Percentiles rank a stretch among this genome's conserved stretches.
These are phyloP conservation scores for Dicentrarchus labrax DNA, from an alignment of 2,113 vertebrate genomes.

Conservation along the genomic window DNA sequence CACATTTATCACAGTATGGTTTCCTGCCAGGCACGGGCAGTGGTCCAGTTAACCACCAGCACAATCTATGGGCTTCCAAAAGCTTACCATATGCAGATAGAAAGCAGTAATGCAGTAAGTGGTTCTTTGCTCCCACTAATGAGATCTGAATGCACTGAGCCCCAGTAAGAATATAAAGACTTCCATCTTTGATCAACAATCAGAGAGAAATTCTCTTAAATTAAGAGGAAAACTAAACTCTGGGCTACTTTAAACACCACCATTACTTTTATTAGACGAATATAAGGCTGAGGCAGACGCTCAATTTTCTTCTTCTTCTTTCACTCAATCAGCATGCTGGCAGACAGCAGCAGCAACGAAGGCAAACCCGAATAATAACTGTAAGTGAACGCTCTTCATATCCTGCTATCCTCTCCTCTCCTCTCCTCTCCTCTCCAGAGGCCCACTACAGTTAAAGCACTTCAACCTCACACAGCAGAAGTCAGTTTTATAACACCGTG, in stretches of 20 bases:
- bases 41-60: conserved; percentile 41
- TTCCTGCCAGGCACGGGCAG: conserved; percentile 54
- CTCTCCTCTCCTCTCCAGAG: conserved; percentile 55
- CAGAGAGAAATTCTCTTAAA: not conserved
- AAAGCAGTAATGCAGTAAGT: conserved; percentile 11
- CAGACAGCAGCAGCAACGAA: conserved; percentile 25
- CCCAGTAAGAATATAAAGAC: not conserved
- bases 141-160: not conserved
- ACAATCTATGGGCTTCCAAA: conserved; percentile 26
- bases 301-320: not conserved
- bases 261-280: conserved; percentile 8
- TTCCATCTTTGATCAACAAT: not conserved
- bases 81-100: conserved; percentile 32
- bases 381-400: conserved; percentile 49
- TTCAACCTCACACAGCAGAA: conserved; percentile 60
- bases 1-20: conserved; percentile 51
- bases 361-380: conserved; percentile 46
- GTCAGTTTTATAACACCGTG: conserved; percentile 58
- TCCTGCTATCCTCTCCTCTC: conserved; percentile 57
- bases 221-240: conserved; percentile 3
- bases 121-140: conserved; percentile 10
- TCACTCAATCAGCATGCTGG: conserved; percentile 39
- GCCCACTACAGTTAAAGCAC: conserved; percentile 53
- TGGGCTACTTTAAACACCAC: not conserved
- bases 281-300: not conserved